These are phyloP conservation scores for Austrofundulus limnaeus DNA, from an alignment of 2,113 vertebrate species.

Conservation along the genomic window DNA sequence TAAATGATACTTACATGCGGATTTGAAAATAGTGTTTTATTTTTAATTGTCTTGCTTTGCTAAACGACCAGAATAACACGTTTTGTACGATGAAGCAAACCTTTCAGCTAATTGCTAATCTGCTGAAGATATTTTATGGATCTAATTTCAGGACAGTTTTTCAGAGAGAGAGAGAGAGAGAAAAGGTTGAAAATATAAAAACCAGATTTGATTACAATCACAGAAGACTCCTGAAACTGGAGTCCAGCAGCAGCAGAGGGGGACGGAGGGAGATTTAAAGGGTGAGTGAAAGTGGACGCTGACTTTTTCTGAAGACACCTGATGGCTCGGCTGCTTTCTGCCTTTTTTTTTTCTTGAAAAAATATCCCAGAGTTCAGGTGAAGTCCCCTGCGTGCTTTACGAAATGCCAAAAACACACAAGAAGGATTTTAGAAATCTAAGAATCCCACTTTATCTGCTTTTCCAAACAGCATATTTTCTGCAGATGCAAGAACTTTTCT, in stretches of 20 bases:
- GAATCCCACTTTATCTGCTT: conserved; percentile 10
- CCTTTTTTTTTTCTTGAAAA: conserved; percentile 37
- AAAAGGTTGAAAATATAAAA: conserved; percentile 36
- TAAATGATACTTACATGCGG: too few relatives aligned
- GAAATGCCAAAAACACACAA: conserved; percentile 29
- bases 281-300: conserved; percentile 47
- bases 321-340: conserved; percentile 39
- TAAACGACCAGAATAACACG: not conserved
- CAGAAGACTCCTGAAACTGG: conserved; percentile 57
- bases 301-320: conserved; percentile 56
- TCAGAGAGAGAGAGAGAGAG: not conserved
- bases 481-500: conserved; percentile 21
- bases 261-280: conserved; percentile 62
- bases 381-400: conserved; percentile 6
- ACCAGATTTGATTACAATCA: conserved; percentile 57
- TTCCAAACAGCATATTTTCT: conserved; percentile 31
- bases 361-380: conserved; percentile 27
- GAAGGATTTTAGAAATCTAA: conserved; percentile 23
- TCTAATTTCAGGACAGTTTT: not conserved
- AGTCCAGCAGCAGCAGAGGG: conserved; percentile 44
- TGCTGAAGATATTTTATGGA: conserved; percentile 4
- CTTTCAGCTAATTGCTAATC: not conserved
- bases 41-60: not conserved
- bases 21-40: too few relatives aligned
- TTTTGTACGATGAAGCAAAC: not conserved